Conservation (phyloP, 2,113 vertebrate species). For the Nannospalax galili region DNA sequence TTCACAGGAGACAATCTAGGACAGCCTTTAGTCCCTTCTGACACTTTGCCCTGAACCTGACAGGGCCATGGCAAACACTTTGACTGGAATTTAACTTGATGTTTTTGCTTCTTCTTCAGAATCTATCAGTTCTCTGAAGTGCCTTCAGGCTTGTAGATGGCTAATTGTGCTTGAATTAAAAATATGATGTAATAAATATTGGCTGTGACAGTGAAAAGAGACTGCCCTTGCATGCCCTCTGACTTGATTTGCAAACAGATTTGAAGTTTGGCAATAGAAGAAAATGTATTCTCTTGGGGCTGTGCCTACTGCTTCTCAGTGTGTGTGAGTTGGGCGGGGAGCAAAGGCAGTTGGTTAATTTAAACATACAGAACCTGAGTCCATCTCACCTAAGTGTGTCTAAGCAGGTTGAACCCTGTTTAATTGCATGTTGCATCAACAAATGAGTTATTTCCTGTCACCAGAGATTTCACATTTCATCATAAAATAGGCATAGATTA, state of each 20-base stretch:
- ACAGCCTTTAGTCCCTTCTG: background rate
- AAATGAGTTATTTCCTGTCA: conserved; percentile 30
- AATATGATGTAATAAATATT: background rate
- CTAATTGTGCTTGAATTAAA: conserved; percentile 9
- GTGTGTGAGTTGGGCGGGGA: background rate
- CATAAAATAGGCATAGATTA: background rate
- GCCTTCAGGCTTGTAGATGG: background rate
- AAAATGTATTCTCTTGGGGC: background rate
- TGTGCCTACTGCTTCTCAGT: conserved; percentile 39
- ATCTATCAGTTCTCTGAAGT: conserved; percentile 29
- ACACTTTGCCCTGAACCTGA: conserved; percentile 8
- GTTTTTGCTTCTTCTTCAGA: conserved; percentile 41
- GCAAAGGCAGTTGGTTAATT: background rate
- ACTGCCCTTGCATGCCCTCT: background rate
- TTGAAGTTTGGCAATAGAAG: conserved; percentile 17
- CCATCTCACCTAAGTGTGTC: background rate
- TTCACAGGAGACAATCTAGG: conserved; percentile 19
- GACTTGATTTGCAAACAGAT: background rate
- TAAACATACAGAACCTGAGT: background rate
- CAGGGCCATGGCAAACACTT: background rate
- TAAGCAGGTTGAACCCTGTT: background rate
- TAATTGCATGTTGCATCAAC: background rate
- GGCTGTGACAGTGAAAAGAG: background rate
- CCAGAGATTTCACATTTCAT: conserved; percentile 35
- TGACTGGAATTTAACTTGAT: conserved; percentile 24